Conservation (phyloP, 2,888 invertebrate species). For the Trichopoda pennipes region DNA sequence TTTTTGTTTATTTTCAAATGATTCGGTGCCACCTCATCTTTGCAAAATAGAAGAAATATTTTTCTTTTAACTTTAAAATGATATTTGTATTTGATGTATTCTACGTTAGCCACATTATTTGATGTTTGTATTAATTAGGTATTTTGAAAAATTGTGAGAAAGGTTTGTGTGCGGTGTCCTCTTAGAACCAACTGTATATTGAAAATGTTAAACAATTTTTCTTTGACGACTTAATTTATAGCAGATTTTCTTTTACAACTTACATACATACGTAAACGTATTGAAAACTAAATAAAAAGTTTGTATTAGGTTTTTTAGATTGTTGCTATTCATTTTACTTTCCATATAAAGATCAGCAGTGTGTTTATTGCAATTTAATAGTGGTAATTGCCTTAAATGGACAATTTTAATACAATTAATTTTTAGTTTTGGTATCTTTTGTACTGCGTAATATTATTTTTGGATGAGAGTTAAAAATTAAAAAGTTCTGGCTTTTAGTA, state of each 20-base stretch:
- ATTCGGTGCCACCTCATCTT: conserved; percentile 58
- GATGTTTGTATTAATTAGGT: neutral
- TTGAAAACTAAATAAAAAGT: conserved; percentile 6
- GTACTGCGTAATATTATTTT: neutral
- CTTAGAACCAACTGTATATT: conserved; percentile 14
- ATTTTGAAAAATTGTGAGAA: neutral
- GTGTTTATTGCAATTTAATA: conserved; percentile 7
- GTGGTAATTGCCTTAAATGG: conserved; percentile 53
- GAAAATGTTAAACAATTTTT: conserved; percentile 53
- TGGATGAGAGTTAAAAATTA: neutral
- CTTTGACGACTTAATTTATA: conserved; percentile 52
- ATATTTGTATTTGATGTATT: neutral
- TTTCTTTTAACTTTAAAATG: neutral
- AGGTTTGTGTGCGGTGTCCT: conserved; percentile 12
- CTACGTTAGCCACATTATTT: conserved; percentile 16
- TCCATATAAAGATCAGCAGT: conserved; percentile 45
- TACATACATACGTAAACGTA: conserved; percentile 15
- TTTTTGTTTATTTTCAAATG: neutral
- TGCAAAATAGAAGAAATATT: neutral
- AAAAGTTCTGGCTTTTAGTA: neutral
- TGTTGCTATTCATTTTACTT: neutral
- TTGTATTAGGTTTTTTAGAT: conserved; percentile 13
- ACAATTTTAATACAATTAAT: conserved; percentile 38
- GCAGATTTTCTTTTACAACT: conserved; percentile 21
- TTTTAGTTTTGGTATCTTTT: neutral